Evolutionary conservation across 2,113 vertebrate species (phyloP).

Genomic region (Acanthisitta chloris): DNA sequence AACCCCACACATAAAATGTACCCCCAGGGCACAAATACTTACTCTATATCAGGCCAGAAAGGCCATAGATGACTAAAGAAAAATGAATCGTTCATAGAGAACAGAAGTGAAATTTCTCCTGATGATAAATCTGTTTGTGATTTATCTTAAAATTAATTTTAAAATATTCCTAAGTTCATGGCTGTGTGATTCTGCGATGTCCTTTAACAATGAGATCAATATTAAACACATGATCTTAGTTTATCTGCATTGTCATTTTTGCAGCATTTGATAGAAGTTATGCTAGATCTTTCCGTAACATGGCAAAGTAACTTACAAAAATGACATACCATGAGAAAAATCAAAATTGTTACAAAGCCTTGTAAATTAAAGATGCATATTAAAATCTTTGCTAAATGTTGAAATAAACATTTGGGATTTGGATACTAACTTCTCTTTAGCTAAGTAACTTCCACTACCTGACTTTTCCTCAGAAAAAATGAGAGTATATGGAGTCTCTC

Average conservation of each 20-base stretch:
- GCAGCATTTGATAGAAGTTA: not conserved
- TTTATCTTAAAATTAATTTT: not conserved
- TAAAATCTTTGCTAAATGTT: not conserved
- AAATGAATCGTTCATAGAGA: not conserved
- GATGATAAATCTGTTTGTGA: not conserved
- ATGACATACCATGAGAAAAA: not conserved
- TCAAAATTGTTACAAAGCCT: not conserved
- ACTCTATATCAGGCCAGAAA: not conserved
- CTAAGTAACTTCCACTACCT: not conserved
- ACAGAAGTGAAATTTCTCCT: not conserved
- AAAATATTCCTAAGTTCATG: not conserved
- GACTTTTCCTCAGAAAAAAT: not conserved
- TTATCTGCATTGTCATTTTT: not conserved
- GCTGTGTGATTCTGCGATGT: not conserved
- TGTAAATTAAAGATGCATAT: not conserved
- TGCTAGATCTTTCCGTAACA: not conserved
- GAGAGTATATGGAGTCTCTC: not conserved
- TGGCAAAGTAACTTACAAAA: not conserved
- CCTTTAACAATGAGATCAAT: not conserved
- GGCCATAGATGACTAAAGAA: not conserved
- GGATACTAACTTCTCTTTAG: not conserved
- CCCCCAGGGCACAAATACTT: rapidly evolving
- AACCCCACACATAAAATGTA: rapidly evolving
- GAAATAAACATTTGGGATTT: not conserved
- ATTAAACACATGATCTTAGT: not conserved